These are phyloP conservation scores for Pasiphila rectangulata DNA, from an alignment of 2,888 invertebrate genomes.

Conservation along the genomic window DNA sequence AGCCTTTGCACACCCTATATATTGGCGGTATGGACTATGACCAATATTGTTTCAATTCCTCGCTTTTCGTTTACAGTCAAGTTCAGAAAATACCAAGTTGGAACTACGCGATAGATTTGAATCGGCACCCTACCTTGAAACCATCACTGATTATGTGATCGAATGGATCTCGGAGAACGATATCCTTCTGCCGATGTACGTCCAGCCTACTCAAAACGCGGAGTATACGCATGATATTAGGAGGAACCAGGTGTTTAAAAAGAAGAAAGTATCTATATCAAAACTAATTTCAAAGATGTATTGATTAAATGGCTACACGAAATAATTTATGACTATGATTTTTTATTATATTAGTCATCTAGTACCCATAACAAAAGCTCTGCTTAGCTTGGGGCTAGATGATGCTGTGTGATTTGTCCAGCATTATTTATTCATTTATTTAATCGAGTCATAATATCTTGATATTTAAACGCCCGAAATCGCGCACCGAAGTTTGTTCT, in stretches of 20 bases:
- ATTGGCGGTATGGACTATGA: too few relatives aligned
- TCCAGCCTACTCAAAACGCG: slow-evolving; percentile 46
- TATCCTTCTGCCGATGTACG: slow-evolving; percentile 58
- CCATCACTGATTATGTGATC: slow-evolving; percentile 60
- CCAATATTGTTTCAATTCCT: background rate
- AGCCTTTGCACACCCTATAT: too few relatives aligned
- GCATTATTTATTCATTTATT: too few relatives aligned
- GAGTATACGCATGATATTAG: slow-evolving; percentile 40
- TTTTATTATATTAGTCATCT: background rate
- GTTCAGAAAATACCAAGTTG: slow-evolving; percentile 30
- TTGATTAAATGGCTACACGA: slow-evolving; percentile 17
- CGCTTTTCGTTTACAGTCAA: slow-evolving; percentile 33
- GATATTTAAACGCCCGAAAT: too few relatives aligned
- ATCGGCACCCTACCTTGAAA: slow-evolving; percentile 56
- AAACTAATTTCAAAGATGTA: slow-evolving; percentile 41
- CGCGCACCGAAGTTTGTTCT: too few relatives aligned
- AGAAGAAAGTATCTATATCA: slow-evolving; percentile 32
- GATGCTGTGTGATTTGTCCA: too few relatives aligned
- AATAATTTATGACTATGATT: background rate
- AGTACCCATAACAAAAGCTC: too few relatives aligned
- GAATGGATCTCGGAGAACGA: slow-evolving; percentile 65
- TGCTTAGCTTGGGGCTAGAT: too few relatives aligned
- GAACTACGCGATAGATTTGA: slow-evolving; percentile 53
- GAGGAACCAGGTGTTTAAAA: slow-evolving; percentile 44
- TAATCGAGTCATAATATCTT: too few relatives aligned